Evolutionary conservation across 1,140 invertebrate genomes (phyloP), one percentile per base, ranked within the genome.

Genomic region (Bombus difficillimus): DNA sequence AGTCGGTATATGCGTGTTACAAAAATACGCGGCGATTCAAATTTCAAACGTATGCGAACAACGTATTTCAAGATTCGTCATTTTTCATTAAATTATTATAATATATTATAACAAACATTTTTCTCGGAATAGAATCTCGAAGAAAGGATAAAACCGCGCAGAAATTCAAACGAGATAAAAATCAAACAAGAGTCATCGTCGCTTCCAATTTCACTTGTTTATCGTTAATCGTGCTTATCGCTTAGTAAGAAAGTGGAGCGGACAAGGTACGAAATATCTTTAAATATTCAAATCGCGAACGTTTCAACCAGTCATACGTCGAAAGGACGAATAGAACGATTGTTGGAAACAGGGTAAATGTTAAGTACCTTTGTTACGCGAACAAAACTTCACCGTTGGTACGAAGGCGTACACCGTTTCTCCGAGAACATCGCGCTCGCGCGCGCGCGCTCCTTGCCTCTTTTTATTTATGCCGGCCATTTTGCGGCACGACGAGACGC

Each of bases 391-490:
- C 25, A 4, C 18, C 72, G 47, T n/a, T 28, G 18, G n/a, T 25
- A 72, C 37, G n/a, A 84, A 85, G 69, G 76, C 68, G 22, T 76
- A 69, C 43, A 80, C 76, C 66, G 62, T 62, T 88, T 75, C 74
- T 85, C 22, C 69, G 39, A 69, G 69, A 18, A 28, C 74, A 71
- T 53, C 12, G 72, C 71, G 53, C 86, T 53, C 28, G 53, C 86
- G 64, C 28, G 71, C 71, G 66, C 66, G 85, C 86, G 84, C 78
- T 76, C 77, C 81, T 64, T 84, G 76, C 74, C 72, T 72, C 88
- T 88, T 87, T 93, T 93, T 93, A 94, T 94, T 94, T 92, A 94
- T 90, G 85, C 74, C 90, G 87, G 91, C 93, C 92, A 94, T 94
- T 94, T 94, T 93, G 93, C 85, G 89, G 91, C 92, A 76, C 73